phyloP scores from a whole-genome alignment of 1,140 invertebrate species.

The Penaeus japonicus region DNA sequence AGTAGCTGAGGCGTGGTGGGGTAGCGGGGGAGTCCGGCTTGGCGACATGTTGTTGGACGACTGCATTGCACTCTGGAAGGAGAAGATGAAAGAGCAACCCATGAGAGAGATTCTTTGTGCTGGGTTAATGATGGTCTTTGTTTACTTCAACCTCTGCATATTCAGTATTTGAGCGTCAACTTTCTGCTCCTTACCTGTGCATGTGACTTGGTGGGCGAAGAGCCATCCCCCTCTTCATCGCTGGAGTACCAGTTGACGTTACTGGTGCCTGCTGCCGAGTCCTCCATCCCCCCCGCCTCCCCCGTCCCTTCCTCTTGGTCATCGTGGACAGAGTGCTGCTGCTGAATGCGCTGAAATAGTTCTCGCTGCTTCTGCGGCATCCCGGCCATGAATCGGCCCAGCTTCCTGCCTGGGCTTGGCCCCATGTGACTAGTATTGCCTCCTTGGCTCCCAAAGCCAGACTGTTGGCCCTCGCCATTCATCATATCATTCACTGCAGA shows the following conservation, averaged over 20 bases:
- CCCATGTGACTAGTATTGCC: neutral
- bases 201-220: neutral
- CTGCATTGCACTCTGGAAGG: neutral
- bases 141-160: neutral
- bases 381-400: constrained; percentile 27
- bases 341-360: constrained; percentile 42
- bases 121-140: neutral
- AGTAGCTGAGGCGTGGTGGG: neutral
- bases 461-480: constrained; percentile 8
- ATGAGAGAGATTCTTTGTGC: neutral
- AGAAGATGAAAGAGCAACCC: neutral
- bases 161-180: neutral
- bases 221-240: constrained; percentile 36
- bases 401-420: constrained; percentile 7
- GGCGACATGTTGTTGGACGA: constrained; percentile 7
- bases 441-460: too few relatives aligned
- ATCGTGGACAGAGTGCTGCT: constrained; percentile 40
- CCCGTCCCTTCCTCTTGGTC: constrained; percentile 22
- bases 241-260: constrained; percentile 53
- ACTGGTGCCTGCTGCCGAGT: neutral
- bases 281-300: neutral
- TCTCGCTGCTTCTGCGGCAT: constrained; percentile 50
- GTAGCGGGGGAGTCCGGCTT: constrained; percentile 31
- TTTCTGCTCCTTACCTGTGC: constrained; percentile 4
- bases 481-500: constrained; percentile 21